These are phyloP conservation scores for Plagodis dolabraria DNA, from an alignment of 2,888 invertebrate species.

Conservation along the genomic window DNA sequence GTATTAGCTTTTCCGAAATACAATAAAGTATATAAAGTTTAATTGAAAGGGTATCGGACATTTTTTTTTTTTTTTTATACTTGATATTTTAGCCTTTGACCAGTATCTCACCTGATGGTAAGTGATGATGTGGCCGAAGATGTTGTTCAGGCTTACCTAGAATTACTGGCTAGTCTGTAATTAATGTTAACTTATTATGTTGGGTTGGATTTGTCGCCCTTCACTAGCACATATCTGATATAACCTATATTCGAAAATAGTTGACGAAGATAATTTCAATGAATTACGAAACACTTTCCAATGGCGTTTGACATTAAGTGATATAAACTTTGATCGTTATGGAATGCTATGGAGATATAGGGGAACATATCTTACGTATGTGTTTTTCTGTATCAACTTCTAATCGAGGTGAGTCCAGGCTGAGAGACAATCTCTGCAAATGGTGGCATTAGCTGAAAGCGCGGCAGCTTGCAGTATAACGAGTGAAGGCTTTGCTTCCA, in stretches of 20 bases:
- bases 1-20: constrained; percentile 46
- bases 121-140: no score
- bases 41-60: constrained; percentile 44
- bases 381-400: constrained; percentile 48
- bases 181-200: no score
- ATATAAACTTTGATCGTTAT: constrained; percentile 19
- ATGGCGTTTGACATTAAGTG: constrained; percentile 7
- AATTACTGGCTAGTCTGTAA: no score
- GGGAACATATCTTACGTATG: constrained; percentile 25
- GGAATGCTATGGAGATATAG: constrained; percentile 15
- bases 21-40: no score
- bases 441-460: constrained; percentile 66
- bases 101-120: no score
- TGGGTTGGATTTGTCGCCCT: constrained; percentile 10
- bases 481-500: constrained; percentile 44
- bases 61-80: no score
- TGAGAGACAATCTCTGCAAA: constrained; percentile 67
- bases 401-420: constrained; percentile 50
- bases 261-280: neutral
- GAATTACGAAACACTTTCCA: neutral
- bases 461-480: constrained; percentile 55
- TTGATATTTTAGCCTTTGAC: no score
- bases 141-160: no score
- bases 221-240: constrained; percentile 1
- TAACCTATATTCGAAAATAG: neutral